Conservation (phyloP, 1,140 invertebrate species). For the Drosophila funebris region DNA sequence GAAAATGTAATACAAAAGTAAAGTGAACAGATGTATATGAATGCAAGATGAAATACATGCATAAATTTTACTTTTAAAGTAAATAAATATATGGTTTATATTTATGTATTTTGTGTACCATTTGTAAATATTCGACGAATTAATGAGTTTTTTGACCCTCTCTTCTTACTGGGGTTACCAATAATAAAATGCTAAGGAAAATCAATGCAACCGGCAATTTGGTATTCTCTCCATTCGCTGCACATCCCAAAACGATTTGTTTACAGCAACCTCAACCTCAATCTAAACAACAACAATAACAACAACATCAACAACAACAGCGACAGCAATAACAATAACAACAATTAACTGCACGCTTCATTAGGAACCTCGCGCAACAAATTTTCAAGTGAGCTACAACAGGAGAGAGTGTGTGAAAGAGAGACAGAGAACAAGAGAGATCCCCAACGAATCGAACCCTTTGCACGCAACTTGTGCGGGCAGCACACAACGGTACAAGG, state of each 20-base stretch:
- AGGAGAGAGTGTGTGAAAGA: constrained; percentile 7
- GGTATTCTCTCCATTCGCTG: not conserved
- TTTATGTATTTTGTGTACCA: not conserved
- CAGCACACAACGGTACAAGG: not conserved
- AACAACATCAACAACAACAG: constrained; percentile 8
- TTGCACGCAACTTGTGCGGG: constrained; percentile 35
- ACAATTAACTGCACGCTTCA: constrained; percentile 74
- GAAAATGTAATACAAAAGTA: not conserved
- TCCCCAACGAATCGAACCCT: constrained; percentile 45
- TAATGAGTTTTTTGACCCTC: constrained; percentile 63
- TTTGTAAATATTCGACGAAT: not conserved
- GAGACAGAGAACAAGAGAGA: not conserved
- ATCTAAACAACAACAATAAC: constrained; percentile 20
- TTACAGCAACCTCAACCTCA: constrained; percentile 37
- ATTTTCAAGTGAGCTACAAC: constrained; percentile 65
- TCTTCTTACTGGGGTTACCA: not conserved
- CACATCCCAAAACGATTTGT: constrained; percentile 59
- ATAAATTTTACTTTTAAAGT: not conserved
- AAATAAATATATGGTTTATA: not conserved
- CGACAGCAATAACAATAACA: constrained; percentile 49
- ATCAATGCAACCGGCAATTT: constrained; percentile 45
- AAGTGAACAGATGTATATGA: not conserved
- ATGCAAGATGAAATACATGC: not conserved
- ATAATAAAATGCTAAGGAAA: constrained; percentile 38
- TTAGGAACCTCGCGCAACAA: constrained; percentile 74